A percentile compares a stretch with the other conserved stretches of the same genome.
phyloP scores from a whole-genome alignment of 1,140 invertebrate species.

The Drosophila bocqueti region DNA sequence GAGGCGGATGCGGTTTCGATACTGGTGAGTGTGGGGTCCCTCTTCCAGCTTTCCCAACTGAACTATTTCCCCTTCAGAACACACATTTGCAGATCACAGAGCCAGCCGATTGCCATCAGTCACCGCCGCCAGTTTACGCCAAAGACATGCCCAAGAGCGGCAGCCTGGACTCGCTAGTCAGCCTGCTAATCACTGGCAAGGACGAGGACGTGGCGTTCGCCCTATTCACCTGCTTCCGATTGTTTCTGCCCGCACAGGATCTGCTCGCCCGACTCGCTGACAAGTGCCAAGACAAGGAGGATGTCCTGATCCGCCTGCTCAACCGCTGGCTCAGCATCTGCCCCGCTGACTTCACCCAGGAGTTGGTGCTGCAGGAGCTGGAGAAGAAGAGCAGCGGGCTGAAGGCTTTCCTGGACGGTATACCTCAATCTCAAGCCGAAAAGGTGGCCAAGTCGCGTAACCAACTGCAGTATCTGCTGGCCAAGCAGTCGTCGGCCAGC shows the following conservation, averaged over 20 bases:
- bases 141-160: constrained; percentile 67
- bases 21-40: constrained; percentile 28
- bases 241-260: constrained; percentile 47
- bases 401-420: constrained; percentile 36
- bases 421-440: constrained; percentile 26
- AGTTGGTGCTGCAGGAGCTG: constrained; percentile 51
- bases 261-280: constrained; percentile 41
- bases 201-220: constrained; percentile 50
- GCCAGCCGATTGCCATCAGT: constrained; percentile 43
- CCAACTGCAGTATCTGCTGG: constrained; percentile 56
- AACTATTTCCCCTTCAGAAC: constrained; percentile 24
- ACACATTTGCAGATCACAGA: constrained; percentile 58
- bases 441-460: constrained; percentile 3
- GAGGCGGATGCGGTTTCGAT: constrained; percentile 59
- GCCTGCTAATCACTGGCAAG: constrained; percentile 28
- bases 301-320: constrained; percentile 31
- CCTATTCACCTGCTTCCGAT: constrained; percentile 47
- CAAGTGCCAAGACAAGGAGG: constrained; percentile 21
- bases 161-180: constrained; percentile 35
- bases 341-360: constrained; percentile 56
- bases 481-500: constrained; percentile 55
- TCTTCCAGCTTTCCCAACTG: neutral
- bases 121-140: constrained; percentile 38
- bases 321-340: constrained; percentile 45
- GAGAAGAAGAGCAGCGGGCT: constrained; percentile 23